Base-by-base conservation (phyloP, 2,888 invertebrate species). In the Eurytoma californica region DNA sequence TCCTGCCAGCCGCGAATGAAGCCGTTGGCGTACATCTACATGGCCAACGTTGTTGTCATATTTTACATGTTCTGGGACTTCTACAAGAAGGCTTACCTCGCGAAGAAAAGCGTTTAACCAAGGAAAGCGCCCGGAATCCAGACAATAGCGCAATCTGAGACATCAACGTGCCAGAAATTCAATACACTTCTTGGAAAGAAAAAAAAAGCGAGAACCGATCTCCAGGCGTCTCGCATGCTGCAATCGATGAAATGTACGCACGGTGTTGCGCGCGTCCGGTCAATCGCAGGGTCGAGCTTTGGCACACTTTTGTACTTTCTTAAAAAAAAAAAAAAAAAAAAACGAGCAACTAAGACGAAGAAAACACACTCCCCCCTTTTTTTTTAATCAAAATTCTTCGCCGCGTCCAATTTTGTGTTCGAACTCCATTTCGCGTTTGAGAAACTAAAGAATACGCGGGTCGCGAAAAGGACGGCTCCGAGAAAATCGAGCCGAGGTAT, bases 61-160 rank as follows among this genome's bases (percentile, higher is more conserved):
- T 94, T 94, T 86, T 94, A 94, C 87, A 93, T 95, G 92, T 95
- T 95, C 86, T 93, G 93, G 83, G 92, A 94, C 76, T 95, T 95
- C 88, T 95, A 94, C 84, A 92, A 91, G 82, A 91, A 92, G 74
- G 92, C 92, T 68, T 95, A 95, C 84, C 85, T 83, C 73, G 86
- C 83, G 74, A 88, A 89, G 82, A 87, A 87, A 82, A 81, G 80
- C 68, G 82, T 84, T 68, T 87, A 85, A 84, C 28, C 60, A 13
- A 58, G 57, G 28, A 61, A 14, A 58, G 5, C 28, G 53, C 24
- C 18, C 53, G 61, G 55, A 61, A 57, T 3, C 7, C 16, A 7
- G 24, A 65, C 58, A 39, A 51, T n/a, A 63, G 16, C n/a, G 49
- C 28, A 49, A 65, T 63, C 16, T 55, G 68, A 73, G 61, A 58